Conservation (phyloP, 2,113 vertebrate species). For the Delphinapterus leucas region DNA sequence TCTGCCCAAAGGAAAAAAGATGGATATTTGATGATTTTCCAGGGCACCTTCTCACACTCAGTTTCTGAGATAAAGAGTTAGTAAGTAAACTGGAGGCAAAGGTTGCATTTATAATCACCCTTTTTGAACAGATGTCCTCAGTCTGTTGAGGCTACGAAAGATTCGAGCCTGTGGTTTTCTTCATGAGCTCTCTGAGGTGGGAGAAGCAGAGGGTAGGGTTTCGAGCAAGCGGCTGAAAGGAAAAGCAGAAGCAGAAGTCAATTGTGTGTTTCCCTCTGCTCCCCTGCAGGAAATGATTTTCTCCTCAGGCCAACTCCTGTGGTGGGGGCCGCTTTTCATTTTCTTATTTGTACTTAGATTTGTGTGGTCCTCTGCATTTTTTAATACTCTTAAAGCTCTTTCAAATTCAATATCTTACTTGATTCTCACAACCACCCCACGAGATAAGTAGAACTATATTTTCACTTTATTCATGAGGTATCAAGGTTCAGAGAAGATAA, state of each 20-base stretch:
- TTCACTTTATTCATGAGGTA: not conserved
- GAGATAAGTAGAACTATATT: not conserved
- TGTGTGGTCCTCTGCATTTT: not conserved
- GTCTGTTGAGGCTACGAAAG: constrained; percentile 9
- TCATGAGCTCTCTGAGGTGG: not conserved
- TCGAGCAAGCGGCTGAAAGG: not conserved
- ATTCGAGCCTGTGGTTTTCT: not conserved
- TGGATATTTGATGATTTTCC: not conserved
- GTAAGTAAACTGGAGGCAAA: not conserved
- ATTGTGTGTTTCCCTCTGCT: not conserved
- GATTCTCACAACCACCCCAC: not conserved
- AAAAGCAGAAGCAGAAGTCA: not conserved
- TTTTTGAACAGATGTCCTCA: constrained; percentile 33
- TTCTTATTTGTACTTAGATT: not conserved
- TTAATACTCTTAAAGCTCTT: not conserved
- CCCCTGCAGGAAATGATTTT: not conserved
- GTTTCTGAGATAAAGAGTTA: not conserved
- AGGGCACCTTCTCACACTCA: not conserved
- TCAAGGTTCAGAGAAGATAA: not conserved
- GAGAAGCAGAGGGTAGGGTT: not conserved
- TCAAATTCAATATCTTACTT: not conserved
- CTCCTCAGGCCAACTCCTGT: not conserved
- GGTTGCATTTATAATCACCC: not conserved
- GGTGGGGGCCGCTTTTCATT: not conserved
- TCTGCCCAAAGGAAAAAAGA: not conserved